Evolutionary conservation across 1,140 invertebrate species (phyloP).

Genomic region (Himalopsyche phryganea): DNA sequence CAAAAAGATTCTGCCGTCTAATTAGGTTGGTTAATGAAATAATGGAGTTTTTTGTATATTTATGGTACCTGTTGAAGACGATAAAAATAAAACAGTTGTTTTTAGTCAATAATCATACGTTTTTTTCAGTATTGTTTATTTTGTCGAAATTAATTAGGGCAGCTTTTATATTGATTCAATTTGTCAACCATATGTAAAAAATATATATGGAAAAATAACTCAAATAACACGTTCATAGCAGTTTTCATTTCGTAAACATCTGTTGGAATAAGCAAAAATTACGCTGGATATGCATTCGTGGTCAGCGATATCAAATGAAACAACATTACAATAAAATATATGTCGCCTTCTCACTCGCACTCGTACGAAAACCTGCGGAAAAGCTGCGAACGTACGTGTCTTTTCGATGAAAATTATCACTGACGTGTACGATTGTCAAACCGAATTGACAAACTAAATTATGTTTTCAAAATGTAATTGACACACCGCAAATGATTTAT

Average conservation of each 20-base stretch:
- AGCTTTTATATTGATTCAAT: no score
- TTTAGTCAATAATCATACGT: no score
- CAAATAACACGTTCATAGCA: no score
- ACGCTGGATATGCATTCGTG: constrained; percentile 11
- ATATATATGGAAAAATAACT: no score
- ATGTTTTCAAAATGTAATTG: neutral
- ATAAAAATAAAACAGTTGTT: no score
- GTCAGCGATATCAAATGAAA: neutral
- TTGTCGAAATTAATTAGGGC: no score
- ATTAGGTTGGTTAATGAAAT: no score
- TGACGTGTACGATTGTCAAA: constrained; percentile 27
- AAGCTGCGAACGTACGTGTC: constrained; percentile 10
- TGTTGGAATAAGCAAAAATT: constrained; percentile 10
- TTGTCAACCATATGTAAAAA: no score
- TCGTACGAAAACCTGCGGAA: neutral
- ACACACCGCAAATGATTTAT: neutral
- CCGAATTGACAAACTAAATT: constrained; percentile 6
- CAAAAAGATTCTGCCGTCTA: no score
- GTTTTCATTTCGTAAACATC: constrained; percentile 8
- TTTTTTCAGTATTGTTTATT: no score
- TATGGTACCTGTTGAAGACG: no score
- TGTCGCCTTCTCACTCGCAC: constrained; percentile 5
- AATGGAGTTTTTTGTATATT: no score
- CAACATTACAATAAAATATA: neutral
- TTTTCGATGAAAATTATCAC: constrained; percentile 9